Conservation (phyloP, 2,888 invertebrate genomes). For the Terebella lapidaria region DNA sequence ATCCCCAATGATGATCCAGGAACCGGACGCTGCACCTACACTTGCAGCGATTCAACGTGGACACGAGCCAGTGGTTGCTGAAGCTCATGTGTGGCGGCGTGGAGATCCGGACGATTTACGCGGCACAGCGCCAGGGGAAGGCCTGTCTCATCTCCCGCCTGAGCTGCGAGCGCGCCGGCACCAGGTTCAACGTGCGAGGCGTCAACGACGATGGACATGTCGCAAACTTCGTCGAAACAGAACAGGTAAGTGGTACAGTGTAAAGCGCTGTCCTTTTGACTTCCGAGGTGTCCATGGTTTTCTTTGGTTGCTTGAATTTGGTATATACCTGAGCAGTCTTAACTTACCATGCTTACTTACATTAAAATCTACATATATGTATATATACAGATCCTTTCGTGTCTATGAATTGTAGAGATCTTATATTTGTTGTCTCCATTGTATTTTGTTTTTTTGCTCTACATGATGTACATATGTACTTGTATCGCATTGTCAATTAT, state of each 20-base stretch:
- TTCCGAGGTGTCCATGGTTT: too few species aligned
- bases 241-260: constrained; percentile 77
- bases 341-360: background rate
- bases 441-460: too few species aligned
- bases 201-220: constrained; percentile 98
- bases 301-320: too few species aligned
- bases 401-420: background rate
- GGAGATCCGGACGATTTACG: constrained; percentile 94
- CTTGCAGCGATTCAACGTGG: constrained; percentile 83
- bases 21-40: constrained; percentile 93
- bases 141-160: constrained; percentile 93
- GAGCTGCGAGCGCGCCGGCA: constrained; percentile 96
- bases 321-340: too few species aligned
- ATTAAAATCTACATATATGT: background rate
- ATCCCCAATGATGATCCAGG: constrained; percentile 60
- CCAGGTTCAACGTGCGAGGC: constrained; percentile 96
- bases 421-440: constrained; percentile 3
- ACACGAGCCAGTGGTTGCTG: constrained; percentile 84
- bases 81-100: constrained; percentile 96
- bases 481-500: too few species aligned
- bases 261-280: too few species aligned
- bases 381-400: background rate
- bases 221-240: constrained; percentile 99
- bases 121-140: constrained; percentile 83
- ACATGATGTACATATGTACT: too few species aligned